Evolutionary conservation across 2,797 vertebrate species (phyloP).

Genomic region (Vespertilio murinus): DNA sequence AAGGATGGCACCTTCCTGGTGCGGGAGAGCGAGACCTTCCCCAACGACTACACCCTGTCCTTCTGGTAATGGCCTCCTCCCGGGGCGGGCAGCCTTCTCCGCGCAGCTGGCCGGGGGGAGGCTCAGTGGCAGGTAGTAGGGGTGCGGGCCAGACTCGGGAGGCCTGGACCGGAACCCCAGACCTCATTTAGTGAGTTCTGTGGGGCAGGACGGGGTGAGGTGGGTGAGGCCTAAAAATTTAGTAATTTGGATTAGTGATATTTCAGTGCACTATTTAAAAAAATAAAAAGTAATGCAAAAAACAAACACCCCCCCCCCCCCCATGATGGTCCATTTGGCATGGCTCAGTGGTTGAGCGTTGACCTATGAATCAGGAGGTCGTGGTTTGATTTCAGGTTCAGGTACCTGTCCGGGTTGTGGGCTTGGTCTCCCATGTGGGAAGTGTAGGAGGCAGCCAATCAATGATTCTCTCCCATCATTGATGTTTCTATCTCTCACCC

Average conservation of each 20-base stretch:
- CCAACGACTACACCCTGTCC: slow-evolving; percentile 92
- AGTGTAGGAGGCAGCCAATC: no score
- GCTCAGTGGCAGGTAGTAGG: background rate
- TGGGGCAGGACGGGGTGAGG: background rate
- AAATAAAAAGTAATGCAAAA: background rate
- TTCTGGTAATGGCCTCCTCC: slow-evolving; percentile 90
- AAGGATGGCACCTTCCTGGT: slow-evolving; percentile 95
- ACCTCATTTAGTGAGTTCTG: background rate
- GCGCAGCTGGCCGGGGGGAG: fast-evolving
- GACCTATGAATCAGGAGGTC: no score
- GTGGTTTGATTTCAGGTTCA: no score
- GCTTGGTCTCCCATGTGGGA: no score
- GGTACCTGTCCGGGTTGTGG: no score
- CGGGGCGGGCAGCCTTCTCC: fast-evolving
- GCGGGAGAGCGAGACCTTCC: slow-evolving; percentile 91
- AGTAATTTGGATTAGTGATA: background rate
- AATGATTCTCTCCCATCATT: no score
- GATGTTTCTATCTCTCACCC: no score
- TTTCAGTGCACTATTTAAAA: background rate
- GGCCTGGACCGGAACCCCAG: background rate
- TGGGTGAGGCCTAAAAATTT: background rate
- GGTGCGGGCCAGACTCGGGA: no score
- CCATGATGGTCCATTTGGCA: no score
- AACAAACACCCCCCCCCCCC: no score
- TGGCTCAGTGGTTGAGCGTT: no score